Evolutionary conservation across 2,888 invertebrate species (phyloP).

Genomic region (Morpho achilles): DNA sequence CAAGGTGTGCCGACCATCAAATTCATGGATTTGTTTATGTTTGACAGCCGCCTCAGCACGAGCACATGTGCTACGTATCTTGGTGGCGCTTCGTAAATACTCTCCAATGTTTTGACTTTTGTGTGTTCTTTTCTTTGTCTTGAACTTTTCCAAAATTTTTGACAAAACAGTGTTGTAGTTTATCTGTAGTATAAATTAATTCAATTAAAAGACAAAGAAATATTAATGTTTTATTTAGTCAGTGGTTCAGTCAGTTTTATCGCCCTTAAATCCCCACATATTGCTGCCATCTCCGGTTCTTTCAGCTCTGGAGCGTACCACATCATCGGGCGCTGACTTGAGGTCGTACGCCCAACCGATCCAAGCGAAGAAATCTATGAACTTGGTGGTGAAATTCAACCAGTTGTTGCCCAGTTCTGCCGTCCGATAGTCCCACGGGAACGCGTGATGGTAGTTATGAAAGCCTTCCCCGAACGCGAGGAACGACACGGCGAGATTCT

Average conservation of each 20-base stretch:
- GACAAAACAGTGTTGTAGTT: too few species aligned
- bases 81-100: too few species aligned
- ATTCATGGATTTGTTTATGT: too few species aligned
- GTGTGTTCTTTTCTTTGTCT: too few species aligned
- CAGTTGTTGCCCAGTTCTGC: slow-evolving; percentile 41
- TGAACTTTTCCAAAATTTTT: too few species aligned
- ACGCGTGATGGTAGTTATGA: slow-evolving; percentile 52
- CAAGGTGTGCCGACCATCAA: too few species aligned
- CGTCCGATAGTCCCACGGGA: slow-evolving; percentile 47
- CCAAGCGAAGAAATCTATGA: slow-evolving; percentile 48
- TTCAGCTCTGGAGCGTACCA: slow-evolving; percentile 30
- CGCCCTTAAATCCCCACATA: slow-evolving; percentile 24
- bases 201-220: too few species aligned
- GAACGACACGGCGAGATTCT: slow-evolving; percentile 35
- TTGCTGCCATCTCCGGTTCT: slow-evolving; percentile 41
- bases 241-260: not conserved
- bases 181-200: too few species aligned
- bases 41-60: too few species aligned
- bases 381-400: slow-evolving; percentile 36
- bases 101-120: too few species aligned
- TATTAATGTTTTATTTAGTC: too few species aligned
- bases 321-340: slow-evolving; percentile 36
- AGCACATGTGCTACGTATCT: too few species aligned
- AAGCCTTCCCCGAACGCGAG: slow-evolving; percentile 30
- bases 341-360: slow-evolving; percentile 41